Base-by-base conservation (phyloP, 1,140 invertebrate species). In the Fopius arisanus region DNA sequence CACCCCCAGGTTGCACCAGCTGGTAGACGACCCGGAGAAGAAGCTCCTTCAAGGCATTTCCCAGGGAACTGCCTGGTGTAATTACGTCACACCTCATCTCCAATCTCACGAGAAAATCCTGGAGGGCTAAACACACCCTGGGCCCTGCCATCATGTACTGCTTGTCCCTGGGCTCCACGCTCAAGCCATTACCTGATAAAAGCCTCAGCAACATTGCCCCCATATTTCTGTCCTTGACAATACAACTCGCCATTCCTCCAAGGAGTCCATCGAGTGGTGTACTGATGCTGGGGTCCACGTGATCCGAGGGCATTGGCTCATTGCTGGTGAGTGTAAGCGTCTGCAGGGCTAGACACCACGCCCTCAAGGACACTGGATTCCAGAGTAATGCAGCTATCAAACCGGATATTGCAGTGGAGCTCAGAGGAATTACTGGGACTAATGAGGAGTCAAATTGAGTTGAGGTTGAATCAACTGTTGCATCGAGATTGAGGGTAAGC, bases 401-500 rank as follows among this genome's bases (percentile, higher is more conserved):
- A 48, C 91, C 91, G 74, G 90, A 90, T 19, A 96, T 92, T 12
- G 94, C 92, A 79, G 91, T 89, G 0, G 91, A 88, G 48, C 91
- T 93, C 31, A 96, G 89, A 9, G 91, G 90, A 70, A 96, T 92
- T 54, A 92, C 89, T 26, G 94, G 94, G 59, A 90, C 89, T 67
- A 93, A 87, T 4, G 90, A 90, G 5, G 93, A 89, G 81, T 92
- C 88, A 68, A 90, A 89, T 16, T 89, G 87, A 67, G 86, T 86
- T 14, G 62, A 37, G 3, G 62, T 68, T 2, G 82, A 68, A 88
- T 83, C 63, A 16, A 19, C 67, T 14, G 72, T 68, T 31, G 84
- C 82, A 67, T 89, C 90, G 75, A 91, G 89, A 83, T 95, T 96
- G 51, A 96, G 84, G 1, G 94, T 95, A 43, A 96, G 88, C 95